A percentile compares a stretch with the other conserved stretches of the same genome.
These are phyloP conservation scores for Anadara kagoshimensis DNA, from an alignment of 1,140 invertebrate species.

Conservation along the genomic window DNA sequence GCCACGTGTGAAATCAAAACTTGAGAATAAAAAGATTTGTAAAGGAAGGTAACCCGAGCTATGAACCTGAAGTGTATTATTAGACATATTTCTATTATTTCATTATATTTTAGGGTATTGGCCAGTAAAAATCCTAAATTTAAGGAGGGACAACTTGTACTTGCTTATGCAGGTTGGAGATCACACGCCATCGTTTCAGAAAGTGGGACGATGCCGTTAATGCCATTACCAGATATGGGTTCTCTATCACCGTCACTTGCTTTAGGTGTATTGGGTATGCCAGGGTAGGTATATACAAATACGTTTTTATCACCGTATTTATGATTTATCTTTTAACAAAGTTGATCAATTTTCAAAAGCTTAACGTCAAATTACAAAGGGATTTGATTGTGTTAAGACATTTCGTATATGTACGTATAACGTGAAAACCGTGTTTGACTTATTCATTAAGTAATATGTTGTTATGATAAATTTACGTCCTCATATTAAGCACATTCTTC, in stretches of 20 bases:
- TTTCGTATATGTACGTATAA: background rate
- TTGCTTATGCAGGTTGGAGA: constrained; percentile 31
- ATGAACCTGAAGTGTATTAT: too few relatives aligned
- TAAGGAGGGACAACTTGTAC: constrained; percentile 27
- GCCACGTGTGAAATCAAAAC: too few relatives aligned
- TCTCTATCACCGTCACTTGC: constrained; percentile 43
- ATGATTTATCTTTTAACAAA: background rate
- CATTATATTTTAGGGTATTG: constrained; percentile 20
- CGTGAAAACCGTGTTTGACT: background rate
- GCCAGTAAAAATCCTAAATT: constrained; percentile 36
- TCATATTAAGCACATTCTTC: too few relatives aligned
- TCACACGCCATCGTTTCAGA: constrained; percentile 31
- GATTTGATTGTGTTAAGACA: background rate
- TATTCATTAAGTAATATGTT: background rate
- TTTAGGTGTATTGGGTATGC: constrained; percentile 53
- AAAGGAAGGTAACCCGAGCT: too few relatives aligned
- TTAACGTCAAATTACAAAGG: background rate
- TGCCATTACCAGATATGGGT: constrained; percentile 33
- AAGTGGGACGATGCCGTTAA: background rate
- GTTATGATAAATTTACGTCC: too few relatives aligned
- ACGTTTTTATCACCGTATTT: background rate
- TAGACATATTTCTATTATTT: background rate
- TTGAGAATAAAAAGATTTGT: too few relatives aligned
- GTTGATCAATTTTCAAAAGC: background rate
- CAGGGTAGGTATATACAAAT: constrained; percentile 42